Percentiles rank a stretch among this genome's conserved stretches.
Conservation (phyloP, 2,113 vertebrate species). For the Solea solea region DNA sequence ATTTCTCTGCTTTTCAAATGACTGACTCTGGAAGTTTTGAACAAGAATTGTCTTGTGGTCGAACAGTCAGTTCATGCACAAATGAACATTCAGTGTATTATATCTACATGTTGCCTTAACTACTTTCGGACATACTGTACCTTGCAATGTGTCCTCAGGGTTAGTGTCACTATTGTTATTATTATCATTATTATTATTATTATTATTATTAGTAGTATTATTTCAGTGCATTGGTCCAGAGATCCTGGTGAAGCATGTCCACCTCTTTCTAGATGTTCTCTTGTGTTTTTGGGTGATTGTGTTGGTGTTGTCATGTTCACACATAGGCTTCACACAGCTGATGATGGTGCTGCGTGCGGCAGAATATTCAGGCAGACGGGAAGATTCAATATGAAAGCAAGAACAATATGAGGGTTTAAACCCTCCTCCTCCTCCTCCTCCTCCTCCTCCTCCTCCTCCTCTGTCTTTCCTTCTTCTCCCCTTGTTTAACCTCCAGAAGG, state of each 20-base stretch:
- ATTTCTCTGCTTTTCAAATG: no score
- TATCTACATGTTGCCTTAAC: no score
- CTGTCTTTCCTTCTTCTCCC: constrained; percentile 61
- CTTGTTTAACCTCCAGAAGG: constrained; percentile 86
- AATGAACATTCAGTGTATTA: no score
- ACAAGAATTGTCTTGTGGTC: no score
- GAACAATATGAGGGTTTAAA: constrained; percentile 72
- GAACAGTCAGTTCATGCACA: no score
- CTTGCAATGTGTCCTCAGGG: no score
- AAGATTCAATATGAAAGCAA: constrained; percentile 73
- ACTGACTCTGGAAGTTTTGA: no score
- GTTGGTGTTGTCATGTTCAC: constrained; percentile 26
- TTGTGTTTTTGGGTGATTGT: neutral
- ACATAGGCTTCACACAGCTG: constrained; percentile 23
- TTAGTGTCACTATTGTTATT: no score
- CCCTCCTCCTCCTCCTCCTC: neutral
- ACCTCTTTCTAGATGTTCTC: no score
- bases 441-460: constrained; percentile 5
- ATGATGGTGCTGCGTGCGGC: constrained; percentile 50
- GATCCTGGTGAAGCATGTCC: constrained; percentile 16
- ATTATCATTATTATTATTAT: no score
- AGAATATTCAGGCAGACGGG: constrained; percentile 36
- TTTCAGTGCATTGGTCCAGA: constrained; percentile 19
- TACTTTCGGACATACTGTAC: no score
- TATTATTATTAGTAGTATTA: no score